Evolutionary conservation across 2,888 invertebrate genomes (phyloP), one percentile per base, ranked within the genome.

Genomic region (Ceriagrion tenellum): DNA sequence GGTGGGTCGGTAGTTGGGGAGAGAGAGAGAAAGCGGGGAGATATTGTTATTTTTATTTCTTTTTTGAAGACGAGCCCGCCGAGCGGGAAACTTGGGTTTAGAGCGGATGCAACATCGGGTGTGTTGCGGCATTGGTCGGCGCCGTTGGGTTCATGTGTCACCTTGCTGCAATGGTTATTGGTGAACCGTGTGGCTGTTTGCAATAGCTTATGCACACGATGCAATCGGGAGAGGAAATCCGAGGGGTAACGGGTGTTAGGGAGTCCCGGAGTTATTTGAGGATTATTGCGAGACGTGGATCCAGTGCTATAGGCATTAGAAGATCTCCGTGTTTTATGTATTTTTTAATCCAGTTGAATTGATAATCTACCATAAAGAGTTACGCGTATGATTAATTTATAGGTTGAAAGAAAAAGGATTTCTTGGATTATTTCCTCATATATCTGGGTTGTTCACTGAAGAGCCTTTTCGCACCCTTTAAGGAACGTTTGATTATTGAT

Each of bases 101-200:
- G 91, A 30, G 8, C 4, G 91, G 69, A 47, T 26, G 69, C 63
- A 69, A 93, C 93, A 93, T 47, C 81, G 81, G 81, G 81, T 93
- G 93, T 69, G 93, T 63, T 93, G 69, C 69, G 47, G 93, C 63
- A 55, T 93, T 55, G 69, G 63, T 93, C 93, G 93, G 74, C 47
- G 93, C 81, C 81, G 81, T 30, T 81, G 93, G 69, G 69, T 93
- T 63, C 91, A 91, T 91, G 69, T 69, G 93, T 93, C 93, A 93
- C 93, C 93, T 69, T n/a, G 91, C 40, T 91, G 91, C 40, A 81
- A 81, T 81, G 81, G 81, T 81, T 81, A 81, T 81, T 81, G 35
- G 10, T 81, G 81, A 81, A 81, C 81, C 81, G 81, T 81, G 81
- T 35, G 81, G 81, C 81, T n/a, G 35, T 81, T 81, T 16, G 81